These are phyloP conservation scores for Chrysocyon brachyurus DNA, from an alignment of 2,797 vertebrate species.

Conservation along the genomic window DNA sequence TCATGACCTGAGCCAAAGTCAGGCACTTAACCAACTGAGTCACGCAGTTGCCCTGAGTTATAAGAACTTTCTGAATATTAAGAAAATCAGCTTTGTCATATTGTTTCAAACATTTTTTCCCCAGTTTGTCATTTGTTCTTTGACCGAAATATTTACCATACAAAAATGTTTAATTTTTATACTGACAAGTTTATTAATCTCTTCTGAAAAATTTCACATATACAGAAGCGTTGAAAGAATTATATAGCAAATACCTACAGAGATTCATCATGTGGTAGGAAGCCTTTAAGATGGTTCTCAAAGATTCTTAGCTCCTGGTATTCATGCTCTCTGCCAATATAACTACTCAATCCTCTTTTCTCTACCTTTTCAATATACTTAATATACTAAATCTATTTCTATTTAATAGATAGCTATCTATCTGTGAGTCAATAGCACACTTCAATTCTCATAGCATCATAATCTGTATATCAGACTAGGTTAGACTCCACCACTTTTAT, in stretches of 20 bases:
- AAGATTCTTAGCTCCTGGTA: neutral
- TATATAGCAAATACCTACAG: neutral
- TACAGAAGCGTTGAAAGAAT: constrained; percentile 36
- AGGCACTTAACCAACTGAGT: no score
- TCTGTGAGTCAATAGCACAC: constrained; percentile 5
- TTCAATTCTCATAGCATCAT: constrained; percentile 16
- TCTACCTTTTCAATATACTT: neutral
- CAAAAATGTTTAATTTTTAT: neutral
- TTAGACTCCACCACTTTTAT: neutral
- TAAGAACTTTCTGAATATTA: constrained; percentile 18
- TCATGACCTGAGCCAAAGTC: no score
- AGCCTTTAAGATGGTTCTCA: neutral
- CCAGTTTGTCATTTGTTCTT: neutral
- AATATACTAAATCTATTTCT: neutral
- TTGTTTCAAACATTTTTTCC: neutral
- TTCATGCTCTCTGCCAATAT: neutral
- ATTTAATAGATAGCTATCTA: neutral
- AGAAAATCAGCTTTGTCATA: neutral
- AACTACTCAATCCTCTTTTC: constrained; percentile 36
- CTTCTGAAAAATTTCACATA: neutral
- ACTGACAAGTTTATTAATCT: neutral
- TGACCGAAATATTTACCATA: neutral
- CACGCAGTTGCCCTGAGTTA: no score
- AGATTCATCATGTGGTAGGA: neutral
- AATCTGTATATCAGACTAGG: neutral